Evolutionary conservation across 1,140 invertebrate genomes (phyloP).

Genomic region (Neodiprion virginianus): DNA sequence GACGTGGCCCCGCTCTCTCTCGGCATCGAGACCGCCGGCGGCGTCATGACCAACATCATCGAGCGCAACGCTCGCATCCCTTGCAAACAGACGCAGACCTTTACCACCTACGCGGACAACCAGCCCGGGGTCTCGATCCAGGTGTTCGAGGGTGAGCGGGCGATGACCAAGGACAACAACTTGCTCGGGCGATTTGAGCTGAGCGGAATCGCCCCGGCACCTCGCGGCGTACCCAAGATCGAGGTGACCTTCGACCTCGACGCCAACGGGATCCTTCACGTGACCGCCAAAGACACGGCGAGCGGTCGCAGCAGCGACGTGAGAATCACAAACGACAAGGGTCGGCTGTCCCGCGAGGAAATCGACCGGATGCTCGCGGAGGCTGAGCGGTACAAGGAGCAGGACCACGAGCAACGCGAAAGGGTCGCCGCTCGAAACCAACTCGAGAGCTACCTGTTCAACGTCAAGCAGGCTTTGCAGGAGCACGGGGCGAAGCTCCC

Average conservation of each 20-base stretch:
- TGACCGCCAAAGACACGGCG: constrained; percentile 67
- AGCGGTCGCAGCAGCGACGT: constrained; percentile 76
- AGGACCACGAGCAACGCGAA: constrained; percentile 73
- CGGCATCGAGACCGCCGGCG: constrained; percentile 73
- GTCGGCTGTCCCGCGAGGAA: constrained; percentile 77
- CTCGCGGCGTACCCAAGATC: constrained; percentile 66
- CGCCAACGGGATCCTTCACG: constrained; percentile 69
- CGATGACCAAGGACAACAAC: constrained; percentile 77
- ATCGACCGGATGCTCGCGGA: constrained; percentile 79
- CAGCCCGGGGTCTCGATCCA: constrained; percentile 81
- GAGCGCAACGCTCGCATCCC: constrained; percentile 72
- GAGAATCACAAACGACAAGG: constrained; percentile 82
- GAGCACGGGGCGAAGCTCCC: constrained; percentile 51
- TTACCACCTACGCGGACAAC: constrained; percentile 71
- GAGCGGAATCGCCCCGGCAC: constrained; percentile 54
- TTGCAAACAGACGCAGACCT: constrained; percentile 71
- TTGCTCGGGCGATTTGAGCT: constrained; percentile 45
- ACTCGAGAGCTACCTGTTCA: constrained; percentile 74
- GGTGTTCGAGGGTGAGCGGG: constrained; percentile 74
- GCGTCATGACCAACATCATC: constrained; percentile 71
- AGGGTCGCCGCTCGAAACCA: constrained; percentile 62
- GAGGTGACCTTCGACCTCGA: constrained; percentile 68
- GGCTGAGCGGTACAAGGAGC: constrained; percentile 66
- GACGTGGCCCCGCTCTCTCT: constrained; percentile 61
- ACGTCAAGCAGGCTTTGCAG: constrained; percentile 64